These are phyloP conservation scores for Macrotis lagotis DNA, from an alignment of 2,113 vertebrate species.

Conservation along the genomic window DNA sequence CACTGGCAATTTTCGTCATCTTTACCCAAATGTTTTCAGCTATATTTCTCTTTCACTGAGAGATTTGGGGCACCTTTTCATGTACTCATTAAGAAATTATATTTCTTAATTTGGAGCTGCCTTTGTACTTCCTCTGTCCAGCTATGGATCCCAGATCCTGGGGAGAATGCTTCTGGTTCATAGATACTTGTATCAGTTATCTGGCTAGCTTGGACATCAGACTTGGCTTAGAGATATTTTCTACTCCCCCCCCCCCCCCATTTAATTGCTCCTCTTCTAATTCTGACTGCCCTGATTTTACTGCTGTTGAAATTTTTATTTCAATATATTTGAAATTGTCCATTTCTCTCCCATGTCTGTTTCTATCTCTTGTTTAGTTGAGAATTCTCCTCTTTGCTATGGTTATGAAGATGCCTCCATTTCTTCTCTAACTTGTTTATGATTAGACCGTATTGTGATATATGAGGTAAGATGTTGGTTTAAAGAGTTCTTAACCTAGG, in stretches of 20 bases:
- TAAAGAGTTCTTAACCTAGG: background rate
- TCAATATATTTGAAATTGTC: background rate
- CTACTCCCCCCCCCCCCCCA: background rate
- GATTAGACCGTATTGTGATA: background rate
- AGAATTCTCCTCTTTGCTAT: background rate
- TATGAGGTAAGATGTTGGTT: background rate
- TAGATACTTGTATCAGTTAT: background rate
- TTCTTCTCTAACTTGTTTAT: background rate
- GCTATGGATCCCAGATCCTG: background rate
- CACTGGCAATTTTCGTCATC: background rate
- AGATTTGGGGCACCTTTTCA: background rate
- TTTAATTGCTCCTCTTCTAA: background rate
- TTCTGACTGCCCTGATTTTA: background rate
- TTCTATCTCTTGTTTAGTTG: conserved; percentile 37
- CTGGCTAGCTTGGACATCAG: background rate
- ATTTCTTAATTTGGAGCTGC: background rate
- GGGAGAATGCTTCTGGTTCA: background rate
- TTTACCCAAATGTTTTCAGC: background rate
- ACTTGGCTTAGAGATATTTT: background rate
- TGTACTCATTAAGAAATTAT: background rate
- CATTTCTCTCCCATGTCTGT: conserved; percentile 5
- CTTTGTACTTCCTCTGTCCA: background rate
- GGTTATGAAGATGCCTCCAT: background rate
- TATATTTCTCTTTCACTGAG: background rate
- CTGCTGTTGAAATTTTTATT: background rate